Conservation (phyloP, 2,888 invertebrate genomes). For the Pristionchus maxplancki region DNA sequence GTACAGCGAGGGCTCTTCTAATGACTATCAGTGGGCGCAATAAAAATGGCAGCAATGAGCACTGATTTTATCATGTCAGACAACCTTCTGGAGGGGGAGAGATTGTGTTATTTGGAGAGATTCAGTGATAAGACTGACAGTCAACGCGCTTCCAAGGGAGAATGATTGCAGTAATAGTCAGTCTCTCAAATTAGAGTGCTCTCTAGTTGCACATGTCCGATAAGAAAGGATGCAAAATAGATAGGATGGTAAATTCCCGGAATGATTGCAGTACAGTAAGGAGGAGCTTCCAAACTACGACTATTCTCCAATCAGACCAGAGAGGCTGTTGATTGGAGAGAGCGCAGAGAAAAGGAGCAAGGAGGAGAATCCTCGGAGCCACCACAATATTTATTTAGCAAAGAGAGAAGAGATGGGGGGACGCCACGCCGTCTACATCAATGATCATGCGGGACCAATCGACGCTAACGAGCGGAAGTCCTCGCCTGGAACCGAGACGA, state of each 20-base stretch:
- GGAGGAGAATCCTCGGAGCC: slow-evolving; percentile 4
- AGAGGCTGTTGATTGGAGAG: not conserved
- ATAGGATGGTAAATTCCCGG: not conserved
- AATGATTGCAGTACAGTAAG: not conserved
- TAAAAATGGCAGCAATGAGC: slow-evolving; percentile 6
- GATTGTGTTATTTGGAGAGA: not conserved
- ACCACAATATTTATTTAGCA: slow-evolving; percentile 39
- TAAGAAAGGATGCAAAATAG: not conserved
- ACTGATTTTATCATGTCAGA: not conserved
- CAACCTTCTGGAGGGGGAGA: not conserved
- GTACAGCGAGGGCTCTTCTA: not conserved
- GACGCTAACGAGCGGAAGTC: slow-evolving; percentile 27
- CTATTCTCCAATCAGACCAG: not conserved
- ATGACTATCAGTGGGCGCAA: not conserved
- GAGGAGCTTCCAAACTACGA: not conserved
- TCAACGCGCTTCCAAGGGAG: not conserved
- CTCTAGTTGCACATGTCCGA: not conserved
- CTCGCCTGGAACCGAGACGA: not conserved
- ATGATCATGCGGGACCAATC: not conserved
- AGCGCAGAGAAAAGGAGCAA: not conserved
- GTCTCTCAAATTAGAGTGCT: not conserved
- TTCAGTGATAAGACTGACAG: not conserved
- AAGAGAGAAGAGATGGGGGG: not conserved
- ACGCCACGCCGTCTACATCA: slow-evolving; percentile 26
- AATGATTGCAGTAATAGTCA: not conserved